Evolutionary conservation across 2,888 invertebrate genomes (phyloP).

Genomic region (Girardia tigrina): DNA sequence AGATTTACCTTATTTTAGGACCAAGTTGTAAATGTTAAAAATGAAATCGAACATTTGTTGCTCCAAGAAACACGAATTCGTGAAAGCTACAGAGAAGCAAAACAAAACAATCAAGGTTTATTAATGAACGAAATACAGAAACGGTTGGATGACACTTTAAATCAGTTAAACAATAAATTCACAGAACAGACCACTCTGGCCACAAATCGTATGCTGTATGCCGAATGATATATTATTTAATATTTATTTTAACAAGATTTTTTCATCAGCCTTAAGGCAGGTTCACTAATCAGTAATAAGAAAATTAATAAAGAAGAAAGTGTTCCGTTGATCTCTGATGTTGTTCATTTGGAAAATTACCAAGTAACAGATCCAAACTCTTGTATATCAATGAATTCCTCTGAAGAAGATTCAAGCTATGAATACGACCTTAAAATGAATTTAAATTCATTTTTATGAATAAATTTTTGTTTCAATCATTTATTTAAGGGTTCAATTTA

Average conservation of each 20-base stretch:
- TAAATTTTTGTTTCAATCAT: background rate
- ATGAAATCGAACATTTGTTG: background rate
- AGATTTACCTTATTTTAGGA: background rate
- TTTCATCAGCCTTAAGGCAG: background rate
- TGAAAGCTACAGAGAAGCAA: conserved; percentile 7
- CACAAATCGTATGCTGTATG: conserved; percentile 5
- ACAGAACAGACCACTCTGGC: conserved; percentile 11
- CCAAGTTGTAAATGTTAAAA: background rate
- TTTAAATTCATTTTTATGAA: conserved; percentile 3
- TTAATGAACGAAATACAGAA: conserved; percentile 19
- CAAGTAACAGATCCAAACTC: conserved; percentile 6
- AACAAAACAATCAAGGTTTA: conserved; percentile 5
- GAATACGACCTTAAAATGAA: background rate
- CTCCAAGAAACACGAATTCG: background rate
- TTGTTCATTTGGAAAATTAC: background rate
- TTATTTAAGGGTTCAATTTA: too few relatives aligned
- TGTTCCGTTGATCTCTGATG: background rate
- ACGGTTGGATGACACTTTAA: background rate
- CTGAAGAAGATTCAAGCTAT: conserved; percentile 6
- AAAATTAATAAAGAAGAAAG: background rate
- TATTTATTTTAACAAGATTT: background rate
- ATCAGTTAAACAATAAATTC: conserved; percentile 7
- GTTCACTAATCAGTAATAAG: background rate
- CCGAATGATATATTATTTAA: background rate
- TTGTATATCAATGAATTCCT: conserved; percentile 6